Evolutionary conservation across 2,888 invertebrate species (phyloP).

Genomic region (Eupithecia tripunctaria): DNA sequence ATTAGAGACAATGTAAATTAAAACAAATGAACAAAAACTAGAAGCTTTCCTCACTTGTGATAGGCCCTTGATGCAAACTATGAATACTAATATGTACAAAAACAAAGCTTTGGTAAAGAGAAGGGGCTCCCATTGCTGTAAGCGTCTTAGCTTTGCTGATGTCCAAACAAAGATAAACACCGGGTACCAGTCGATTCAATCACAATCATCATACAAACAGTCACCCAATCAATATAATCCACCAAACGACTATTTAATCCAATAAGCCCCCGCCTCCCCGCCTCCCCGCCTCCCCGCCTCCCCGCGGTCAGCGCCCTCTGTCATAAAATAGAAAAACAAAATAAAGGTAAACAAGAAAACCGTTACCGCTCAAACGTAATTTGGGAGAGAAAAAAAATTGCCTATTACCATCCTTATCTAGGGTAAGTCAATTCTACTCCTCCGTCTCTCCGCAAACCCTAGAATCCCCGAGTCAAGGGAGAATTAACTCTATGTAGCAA

Average conservation of each 20-base stretch:
- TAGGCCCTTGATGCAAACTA: neutral
- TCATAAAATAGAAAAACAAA: constrained; percentile 63
- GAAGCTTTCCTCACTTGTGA: neutral
- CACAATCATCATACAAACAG: constrained; percentile 13
- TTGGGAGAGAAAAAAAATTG: constrained; percentile 73
- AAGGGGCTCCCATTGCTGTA: neutral
- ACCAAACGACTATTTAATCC: constrained; percentile 27
- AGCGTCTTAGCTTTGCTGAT: neutral
- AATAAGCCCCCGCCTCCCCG: constrained; percentile 21
- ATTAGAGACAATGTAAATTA: neutral
- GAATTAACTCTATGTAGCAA: constrained; percentile 42
- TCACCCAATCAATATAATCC: constrained; percentile 30
- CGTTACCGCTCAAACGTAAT: constrained; percentile 75
- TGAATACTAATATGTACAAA: neutral
- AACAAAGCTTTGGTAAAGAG: neutral
- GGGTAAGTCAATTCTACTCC: constrained; percentile 81
- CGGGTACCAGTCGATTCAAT: neutral
- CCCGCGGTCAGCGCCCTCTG: constrained; percentile 25
- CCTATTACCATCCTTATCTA: constrained; percentile 80
- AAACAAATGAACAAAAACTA: neutral
- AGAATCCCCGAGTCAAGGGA: constrained; percentile 21
- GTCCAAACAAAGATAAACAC: neutral
- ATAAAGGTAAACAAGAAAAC: constrained; percentile 79
- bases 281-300: constrained; percentile 6
- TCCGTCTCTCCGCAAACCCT: constrained; percentile 27